Percentiles rank a stretch among this genome's conserved stretches.
These are phyloP conservation scores for Brachypodius melanocephalos DNA, from an alignment of 2,113 vertebrate species.

Conservation along the genomic window DNA sequence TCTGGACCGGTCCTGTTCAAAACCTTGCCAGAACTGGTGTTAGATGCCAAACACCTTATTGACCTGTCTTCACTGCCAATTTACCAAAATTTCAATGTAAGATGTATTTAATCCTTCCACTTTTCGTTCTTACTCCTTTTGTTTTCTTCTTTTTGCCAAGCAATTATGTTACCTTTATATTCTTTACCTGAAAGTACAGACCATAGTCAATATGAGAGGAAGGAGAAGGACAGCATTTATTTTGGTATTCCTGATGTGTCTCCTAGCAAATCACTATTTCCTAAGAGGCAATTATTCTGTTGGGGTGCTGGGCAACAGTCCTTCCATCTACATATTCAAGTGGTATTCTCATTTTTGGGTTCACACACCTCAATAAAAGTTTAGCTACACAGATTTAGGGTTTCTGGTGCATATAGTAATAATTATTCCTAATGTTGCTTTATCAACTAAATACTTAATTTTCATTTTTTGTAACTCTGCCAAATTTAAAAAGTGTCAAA, in stretches of 20 bases:
- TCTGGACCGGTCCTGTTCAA: neutral
- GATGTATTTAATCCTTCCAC: neutral
- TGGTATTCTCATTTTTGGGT: neutral
- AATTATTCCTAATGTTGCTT: neutral
- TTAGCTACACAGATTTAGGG: neutral
- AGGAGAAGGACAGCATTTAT: neutral
- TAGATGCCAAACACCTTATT: neutral
- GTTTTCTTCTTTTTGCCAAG: neutral
- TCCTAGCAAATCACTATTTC: neutral
- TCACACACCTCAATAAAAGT: neutral
- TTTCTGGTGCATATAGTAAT: neutral
- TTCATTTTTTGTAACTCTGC: neutral
- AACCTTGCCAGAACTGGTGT: fast-evolving
- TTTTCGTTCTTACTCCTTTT: neutral
- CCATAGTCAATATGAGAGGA: neutral
- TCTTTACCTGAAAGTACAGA: neutral
- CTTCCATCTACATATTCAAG: neutral
- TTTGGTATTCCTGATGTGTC: neutral
- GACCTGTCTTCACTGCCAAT: neutral
- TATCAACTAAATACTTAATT: neutral
- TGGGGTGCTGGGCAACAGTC: neutral
- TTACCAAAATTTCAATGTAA: neutral
- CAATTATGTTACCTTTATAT: neutral
- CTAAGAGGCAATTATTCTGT: neutral
- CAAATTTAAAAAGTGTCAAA: neutral